Percentiles rank a stretch among this genome's conserved stretches.
Conservation (phyloP, 2,888 invertebrate species). For the Octodonta nipae region DNA sequence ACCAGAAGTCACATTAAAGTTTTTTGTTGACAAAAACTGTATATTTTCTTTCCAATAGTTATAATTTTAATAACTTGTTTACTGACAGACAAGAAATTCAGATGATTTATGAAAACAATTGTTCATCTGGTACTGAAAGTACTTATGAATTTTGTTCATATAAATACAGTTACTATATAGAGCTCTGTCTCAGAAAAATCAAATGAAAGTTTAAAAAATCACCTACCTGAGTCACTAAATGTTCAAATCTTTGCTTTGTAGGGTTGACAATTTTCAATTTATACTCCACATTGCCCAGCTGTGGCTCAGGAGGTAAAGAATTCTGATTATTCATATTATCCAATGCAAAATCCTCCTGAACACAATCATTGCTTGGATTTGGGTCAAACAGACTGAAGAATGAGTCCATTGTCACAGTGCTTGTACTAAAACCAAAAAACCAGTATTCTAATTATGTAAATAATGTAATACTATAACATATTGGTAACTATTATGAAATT, state of each 20-base stretch:
- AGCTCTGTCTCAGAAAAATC: not conserved
- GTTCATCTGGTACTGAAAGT: no score
- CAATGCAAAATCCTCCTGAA: conserved; percentile 36
- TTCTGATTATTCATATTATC: conserved; percentile 42
- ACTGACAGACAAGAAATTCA: no score
- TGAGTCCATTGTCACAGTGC: conserved; percentile 52
- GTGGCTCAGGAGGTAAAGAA: conserved; percentile 76
- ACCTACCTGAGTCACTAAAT: conserved; percentile 82
- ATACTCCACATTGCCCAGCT: conserved; percentile 91
- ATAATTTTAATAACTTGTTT: no score
- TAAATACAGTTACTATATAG: no score
- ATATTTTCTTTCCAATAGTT: no score
- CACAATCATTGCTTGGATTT: conserved; percentile 36
- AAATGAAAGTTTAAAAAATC: conserved; percentile 2
- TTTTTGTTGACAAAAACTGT: no score
- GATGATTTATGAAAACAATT: no score
- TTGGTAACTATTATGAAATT: conserved; percentile 1
- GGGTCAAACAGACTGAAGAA: conserved; percentile 74
- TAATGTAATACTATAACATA: not conserved
- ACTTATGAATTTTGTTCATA: no score
- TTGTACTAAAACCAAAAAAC: conserved; percentile 7
- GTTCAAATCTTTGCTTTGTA: conserved; percentile 81
- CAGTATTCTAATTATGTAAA: not conserved
- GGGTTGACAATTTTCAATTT: conserved; percentile 89
- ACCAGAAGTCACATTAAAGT: no score